A percentile compares a stretch with the other conserved stretches of the same genome.
Conservation (phyloP, 2,113 vertebrate genomes). For the Carollia perspicillata region DNA sequence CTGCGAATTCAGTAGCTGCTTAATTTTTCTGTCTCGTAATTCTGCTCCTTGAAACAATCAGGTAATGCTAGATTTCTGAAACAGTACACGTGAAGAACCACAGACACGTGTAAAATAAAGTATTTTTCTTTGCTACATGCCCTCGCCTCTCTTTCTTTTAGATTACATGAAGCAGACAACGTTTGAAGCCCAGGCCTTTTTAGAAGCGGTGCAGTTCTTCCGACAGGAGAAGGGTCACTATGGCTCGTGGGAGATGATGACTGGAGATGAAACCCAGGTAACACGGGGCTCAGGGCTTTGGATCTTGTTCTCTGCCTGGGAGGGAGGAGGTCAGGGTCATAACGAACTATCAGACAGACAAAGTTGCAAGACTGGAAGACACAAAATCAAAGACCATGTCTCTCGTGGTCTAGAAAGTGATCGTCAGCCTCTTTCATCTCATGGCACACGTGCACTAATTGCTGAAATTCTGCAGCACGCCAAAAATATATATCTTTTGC, state of each 20-base stretch:
- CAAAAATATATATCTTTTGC: too few relatives aligned
- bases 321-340: neutral
- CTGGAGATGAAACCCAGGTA: constrained; percentile 91
- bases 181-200: constrained; percentile 88
- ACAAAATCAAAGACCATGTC: neutral
- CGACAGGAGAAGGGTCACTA: constrained; percentile 89
- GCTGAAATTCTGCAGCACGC: too few relatives aligned
- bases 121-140: neutral
- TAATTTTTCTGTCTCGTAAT: neutral
- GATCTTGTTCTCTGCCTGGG: neutral
- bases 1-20: neutral
- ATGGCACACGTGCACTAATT: too few relatives aligned
- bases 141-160: constrained; percentile 68
- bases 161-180: constrained; percentile 91
- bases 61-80: neutral
- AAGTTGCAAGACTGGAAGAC: neutral
- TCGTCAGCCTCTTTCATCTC: too few relatives aligned
- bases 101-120: neutral
- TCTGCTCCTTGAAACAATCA: neutral
- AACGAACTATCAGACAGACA: neutral
- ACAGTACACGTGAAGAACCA: neutral
- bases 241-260: constrained; percentile 88
- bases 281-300: neutral
- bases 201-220: constrained; percentile 91
- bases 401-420: neutral